Conservation (phyloP, 2,888 invertebrate genomes). For the Apamea sordens region DNA sequence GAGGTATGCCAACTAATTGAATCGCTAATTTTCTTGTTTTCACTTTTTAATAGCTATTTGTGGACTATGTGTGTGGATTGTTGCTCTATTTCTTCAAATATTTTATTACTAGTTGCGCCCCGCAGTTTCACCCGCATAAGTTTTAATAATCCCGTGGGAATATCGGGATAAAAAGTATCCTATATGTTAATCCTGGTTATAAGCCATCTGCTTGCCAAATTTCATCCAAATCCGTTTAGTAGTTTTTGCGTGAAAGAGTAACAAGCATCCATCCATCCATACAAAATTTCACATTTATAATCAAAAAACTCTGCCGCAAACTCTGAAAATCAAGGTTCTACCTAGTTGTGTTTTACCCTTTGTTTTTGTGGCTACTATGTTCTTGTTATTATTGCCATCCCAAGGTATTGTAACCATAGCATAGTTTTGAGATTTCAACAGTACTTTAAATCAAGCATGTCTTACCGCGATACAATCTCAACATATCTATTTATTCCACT, state of each 20-base stretch:
- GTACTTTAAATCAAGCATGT: not conserved
- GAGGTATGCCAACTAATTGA: slow-evolving; percentile 54
- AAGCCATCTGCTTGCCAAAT: too few species aligned
- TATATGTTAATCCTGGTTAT: too few species aligned
- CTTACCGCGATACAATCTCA: not conserved
- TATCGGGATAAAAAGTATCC: too few species aligned
- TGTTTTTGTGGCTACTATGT: not conserved
- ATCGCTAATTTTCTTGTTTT: slow-evolving; percentile 56
- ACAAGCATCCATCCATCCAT: too few species aligned
- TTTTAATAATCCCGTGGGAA: too few species aligned
- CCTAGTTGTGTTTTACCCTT: not conserved
- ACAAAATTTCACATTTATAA: too few species aligned
- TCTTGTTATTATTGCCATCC: not conserved
- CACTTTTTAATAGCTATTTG: slow-evolving; percentile 32
- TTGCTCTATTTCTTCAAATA: not conserved
- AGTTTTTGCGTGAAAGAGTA: too few species aligned
- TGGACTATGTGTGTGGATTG: not conserved
- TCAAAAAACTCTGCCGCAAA: too few species aligned
- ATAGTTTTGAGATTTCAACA: not conserved
- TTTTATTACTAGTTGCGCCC: not conserved
- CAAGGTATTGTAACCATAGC: not conserved
- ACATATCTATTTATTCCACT: too few species aligned
- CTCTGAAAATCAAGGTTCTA: not conserved
- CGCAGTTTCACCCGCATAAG: too few species aligned
- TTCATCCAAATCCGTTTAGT: too few species aligned